Base-by-base conservation (phyloP, 2,113 vertebrate species). In the Salvator merianae region DNA sequence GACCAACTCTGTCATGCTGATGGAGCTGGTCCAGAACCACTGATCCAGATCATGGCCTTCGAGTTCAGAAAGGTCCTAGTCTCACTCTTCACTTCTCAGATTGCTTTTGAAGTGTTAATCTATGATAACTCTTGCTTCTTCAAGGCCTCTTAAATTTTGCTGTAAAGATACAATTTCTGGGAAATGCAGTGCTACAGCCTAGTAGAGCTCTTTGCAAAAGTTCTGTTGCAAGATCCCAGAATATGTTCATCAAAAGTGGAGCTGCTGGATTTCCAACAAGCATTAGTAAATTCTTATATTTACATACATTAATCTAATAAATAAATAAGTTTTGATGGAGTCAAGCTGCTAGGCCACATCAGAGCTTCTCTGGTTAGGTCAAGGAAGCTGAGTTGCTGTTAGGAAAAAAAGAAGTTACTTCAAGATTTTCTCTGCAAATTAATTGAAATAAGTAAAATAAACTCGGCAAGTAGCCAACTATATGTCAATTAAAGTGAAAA, bases 401-500 rank as follows among this genome's bases (percentile, higher is more conserved):
- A 7, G 36, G 38, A 18, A 32, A 72, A 47, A 62, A 30, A 28
- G n/a, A 43, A 30, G 24, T 70, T 68, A 36, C 79, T 84, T 79
- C 38, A 72, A 73, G 50, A 72, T 22, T 59, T 72, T 34, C 68
- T 79, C 53, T 50, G 53, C 40, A 63, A 73, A 30, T 85, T 79
- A 85, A 79, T 65, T 73, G 70, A 72, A 85, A 72, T 34, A 65
- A 79, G 38, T 32, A 28, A 38, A 38, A 65, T 63, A 30, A 73
- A 55, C 69, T 30, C 65, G 83, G 55, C 83, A 79, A 72, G 77
- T 38, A 65, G 55, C 83, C 77, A 47, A 24, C 40, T 9, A 16
- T 36, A 34, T 47, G 76, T 72, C 76, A 72, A 5, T 79, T 79
- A 43, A 63, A 59, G 63, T 62, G 24, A 71, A 72, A 72, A 62